Conservation (phyloP, 2,888 invertebrate genomes). For the Mythimna ferrago region DNA sequence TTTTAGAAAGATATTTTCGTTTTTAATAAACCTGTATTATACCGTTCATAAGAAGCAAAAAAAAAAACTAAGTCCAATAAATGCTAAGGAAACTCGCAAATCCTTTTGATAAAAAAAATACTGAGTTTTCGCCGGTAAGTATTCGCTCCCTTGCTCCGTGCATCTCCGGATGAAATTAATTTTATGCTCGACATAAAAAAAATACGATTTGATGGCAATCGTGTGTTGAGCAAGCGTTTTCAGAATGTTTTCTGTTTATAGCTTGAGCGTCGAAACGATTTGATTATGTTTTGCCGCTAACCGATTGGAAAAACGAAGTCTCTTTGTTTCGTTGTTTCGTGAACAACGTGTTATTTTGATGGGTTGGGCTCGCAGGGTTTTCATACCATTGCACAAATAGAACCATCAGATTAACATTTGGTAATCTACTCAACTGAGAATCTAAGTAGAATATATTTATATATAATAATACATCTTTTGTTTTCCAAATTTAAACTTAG, state of each 20-base stretch:
- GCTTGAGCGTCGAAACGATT: slow-evolving; percentile 27
- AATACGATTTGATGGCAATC: slow-evolving; percentile 50
- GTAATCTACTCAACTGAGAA: not conserved
- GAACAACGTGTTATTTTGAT: slow-evolving; percentile 26
- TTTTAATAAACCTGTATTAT: not conserved
- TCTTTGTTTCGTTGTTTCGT: slow-evolving; percentile 15
- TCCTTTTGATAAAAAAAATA: slow-evolving; percentile 13
- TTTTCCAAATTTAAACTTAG: not conserved
- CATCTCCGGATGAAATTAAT: slow-evolving; percentile 54
- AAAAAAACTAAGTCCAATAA: slow-evolving; percentile 9
- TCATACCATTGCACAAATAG: slow-evolving; percentile 8
- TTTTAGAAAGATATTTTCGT: no score
- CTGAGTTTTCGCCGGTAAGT: slow-evolving; percentile 13
- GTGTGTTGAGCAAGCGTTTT: slow-evolving; percentile 42
- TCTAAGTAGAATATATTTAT: not conserved
- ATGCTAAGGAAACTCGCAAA: slow-evolving; percentile 9
- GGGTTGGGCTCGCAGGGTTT: slow-evolving; percentile 7
- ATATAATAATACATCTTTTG: not conserved
- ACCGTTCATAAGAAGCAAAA: not conserved
- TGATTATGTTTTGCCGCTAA: slow-evolving; percentile 34
- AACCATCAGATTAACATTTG: not conserved
- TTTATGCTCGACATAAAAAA: slow-evolving; percentile 59
- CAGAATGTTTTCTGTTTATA: slow-evolving; percentile 44
- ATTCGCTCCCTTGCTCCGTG: slow-evolving; percentile 39
- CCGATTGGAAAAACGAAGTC: slow-evolving; percentile 30